Base-by-base conservation (phyloP, 2,888 invertebrate species). In the Globia sparganii region DNA sequence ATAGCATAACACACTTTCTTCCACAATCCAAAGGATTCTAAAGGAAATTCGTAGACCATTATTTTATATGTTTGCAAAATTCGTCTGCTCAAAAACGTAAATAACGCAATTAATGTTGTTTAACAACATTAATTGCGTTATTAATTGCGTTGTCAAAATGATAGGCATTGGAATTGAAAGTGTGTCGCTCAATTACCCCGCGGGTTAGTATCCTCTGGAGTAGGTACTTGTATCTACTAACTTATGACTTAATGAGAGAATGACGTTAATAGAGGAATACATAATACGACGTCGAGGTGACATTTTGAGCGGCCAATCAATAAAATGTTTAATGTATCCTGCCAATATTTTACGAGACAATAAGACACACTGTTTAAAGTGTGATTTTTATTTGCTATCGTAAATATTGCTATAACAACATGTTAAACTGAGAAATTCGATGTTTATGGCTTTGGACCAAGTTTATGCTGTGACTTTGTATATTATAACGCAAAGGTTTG, bases 341-440 rank as follows among this genome's bases (percentile, higher is more conserved):
- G 31, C 37, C 49, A 69, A 69, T 70, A 77, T 81, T 86, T 85
- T 75, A 87, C 46, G 84, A 76, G 72, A 62, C 69, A 77, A 18
- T 46, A 58, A 75, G 43, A 72, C 56, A 77, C 73, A 77, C 43
- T 43, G 65, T 66, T 59, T 59, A 34, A 72, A 70, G 71, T 77
- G 81, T 77, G 73, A 83, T 72, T 87, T 87, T 86, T 81, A 87
- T 87, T 73, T 67, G 53, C 9, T 18, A 53, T 77, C 84, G 78
- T 85, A 84, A 84, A 85, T 77, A 75, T 78, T 75, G 66, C 40
- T 75, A 53, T 25, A 67, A 70, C 15, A 40, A 43, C 43, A 66
- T 69, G 34, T 64, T 53, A 59, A 31, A 72, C 70, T 78, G 31
- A 61, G 5, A 61, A 43, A 28, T 69, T 25, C 18, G 15, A 46